Evolutionary conservation across 2,888 invertebrate genomes (phyloP).

Genomic region (Seira ritae): DNA sequence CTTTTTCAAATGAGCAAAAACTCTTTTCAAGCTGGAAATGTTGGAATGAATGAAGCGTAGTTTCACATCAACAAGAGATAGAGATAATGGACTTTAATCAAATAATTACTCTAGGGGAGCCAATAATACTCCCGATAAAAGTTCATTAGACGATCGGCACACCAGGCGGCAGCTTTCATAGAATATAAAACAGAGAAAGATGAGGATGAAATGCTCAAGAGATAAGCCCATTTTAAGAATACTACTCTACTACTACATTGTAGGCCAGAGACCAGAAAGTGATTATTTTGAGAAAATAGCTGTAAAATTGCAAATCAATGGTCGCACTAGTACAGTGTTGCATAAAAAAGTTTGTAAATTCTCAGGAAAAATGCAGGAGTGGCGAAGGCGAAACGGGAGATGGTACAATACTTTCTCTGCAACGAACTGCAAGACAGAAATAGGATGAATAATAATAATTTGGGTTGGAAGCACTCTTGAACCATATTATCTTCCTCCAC

Average conservation of each 20-base stretch:
- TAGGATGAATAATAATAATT: too few species aligned
- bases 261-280: background rate
- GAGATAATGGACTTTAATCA: slow-evolving; percentile 26
- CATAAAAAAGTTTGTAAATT: background rate
- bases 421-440: too few species aligned
- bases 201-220: slow-evolving; percentile 5
- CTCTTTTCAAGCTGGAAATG: background rate
- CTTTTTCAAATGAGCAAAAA: background rate
- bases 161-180: background rate
- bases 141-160: slow-evolving; percentile 55
- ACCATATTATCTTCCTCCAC: too few species aligned
- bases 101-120: slow-evolving; percentile 38
- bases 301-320: slow-evolving; percentile 56
- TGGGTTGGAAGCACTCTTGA: too few species aligned
- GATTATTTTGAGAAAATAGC: background rate
- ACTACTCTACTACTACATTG: background rate
- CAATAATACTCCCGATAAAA: slow-evolving; percentile 40
- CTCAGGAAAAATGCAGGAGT: background rate
- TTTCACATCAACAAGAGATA: background rate
- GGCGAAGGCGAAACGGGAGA: background rate
- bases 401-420: background rate
- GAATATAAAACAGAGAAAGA: slow-evolving; percentile 10
- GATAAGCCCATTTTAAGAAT: background rate
- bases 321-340: slow-evolving; percentile 41
- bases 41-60: slow-evolving; percentile 9